Conservation (phyloP, 2,113 vertebrate genomes). For the Rattus norvegicus region DNA sequence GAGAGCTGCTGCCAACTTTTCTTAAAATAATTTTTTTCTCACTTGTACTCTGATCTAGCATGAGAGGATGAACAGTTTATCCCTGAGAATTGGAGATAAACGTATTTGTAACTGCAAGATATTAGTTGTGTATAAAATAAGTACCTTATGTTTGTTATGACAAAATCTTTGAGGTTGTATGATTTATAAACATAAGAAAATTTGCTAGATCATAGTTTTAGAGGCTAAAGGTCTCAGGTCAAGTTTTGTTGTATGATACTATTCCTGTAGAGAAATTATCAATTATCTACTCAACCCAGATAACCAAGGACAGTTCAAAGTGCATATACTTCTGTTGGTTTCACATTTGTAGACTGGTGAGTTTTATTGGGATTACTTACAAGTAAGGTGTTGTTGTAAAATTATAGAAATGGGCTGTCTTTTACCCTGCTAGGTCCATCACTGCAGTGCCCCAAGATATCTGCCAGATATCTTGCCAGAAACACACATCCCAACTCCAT, state of each 20-base stretch:
- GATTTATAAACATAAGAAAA: neutral
- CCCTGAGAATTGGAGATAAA: neutral
- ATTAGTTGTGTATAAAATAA: neutral
- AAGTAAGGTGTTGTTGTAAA: neutral
- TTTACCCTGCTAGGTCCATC: too few species aligned
- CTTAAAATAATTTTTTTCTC: slow-evolving; percentile 14
- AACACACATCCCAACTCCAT: too few species aligned
- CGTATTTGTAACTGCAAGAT: neutral
- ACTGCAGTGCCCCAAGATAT: too few species aligned
- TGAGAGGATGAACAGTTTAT: neutral
- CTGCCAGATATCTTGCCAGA: too few species aligned
- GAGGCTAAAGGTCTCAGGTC: neutral
- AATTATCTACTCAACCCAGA: neutral
- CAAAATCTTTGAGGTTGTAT: neutral
- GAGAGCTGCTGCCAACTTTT: too few species aligned
- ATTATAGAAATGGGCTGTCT: too few species aligned
- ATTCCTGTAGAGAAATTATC: neutral
- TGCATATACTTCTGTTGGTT: neutral
- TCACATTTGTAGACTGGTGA: neutral
- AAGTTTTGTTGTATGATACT: neutral
- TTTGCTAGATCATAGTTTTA: neutral
- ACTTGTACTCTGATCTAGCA: neutral
- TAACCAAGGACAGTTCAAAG: neutral
- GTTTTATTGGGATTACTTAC: neutral
- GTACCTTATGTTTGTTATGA: neutral